Conservation (phyloP, 92 coral and sea anemone species). For the Porites lobata region DNA sequence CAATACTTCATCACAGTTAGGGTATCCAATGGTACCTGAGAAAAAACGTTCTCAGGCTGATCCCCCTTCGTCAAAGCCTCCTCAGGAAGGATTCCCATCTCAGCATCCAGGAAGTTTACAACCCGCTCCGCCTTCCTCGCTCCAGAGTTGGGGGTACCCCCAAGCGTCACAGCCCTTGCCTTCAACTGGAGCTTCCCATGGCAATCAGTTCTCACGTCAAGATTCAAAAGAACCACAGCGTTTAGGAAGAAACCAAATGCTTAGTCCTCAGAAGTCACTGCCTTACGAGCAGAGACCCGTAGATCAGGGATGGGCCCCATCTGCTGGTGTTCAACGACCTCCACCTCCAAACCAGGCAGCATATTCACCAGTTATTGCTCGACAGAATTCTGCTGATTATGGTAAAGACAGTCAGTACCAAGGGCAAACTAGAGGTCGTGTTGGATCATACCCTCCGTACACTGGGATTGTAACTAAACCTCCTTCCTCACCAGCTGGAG, state of each 20-base stretch:
- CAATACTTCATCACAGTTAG: conserved; percentile 11
- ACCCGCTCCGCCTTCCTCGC: conserved; percentile 1
- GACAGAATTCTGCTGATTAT: conserved; percentile 24
- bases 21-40: conserved; percentile 12
- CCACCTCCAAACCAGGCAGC: conserved; percentile 6
- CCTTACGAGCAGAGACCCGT: conserved; percentile 19
- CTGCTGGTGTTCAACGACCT: conserved; percentile 21
- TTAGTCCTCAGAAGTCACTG: neutral
- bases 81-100: conserved; percentile 9
- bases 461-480: conserved; percentile 13
- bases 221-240: conserved; percentile 6
- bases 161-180: conserved; percentile 31
- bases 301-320: conserved; percentile 23
- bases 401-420: conserved; percentile 25
- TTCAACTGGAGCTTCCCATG: neutral
- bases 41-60: conserved; percentile 19
- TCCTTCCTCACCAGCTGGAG: conserved; percentile 2
- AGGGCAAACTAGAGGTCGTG: conserved; percentile 7
- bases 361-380: conserved; percentile 5
- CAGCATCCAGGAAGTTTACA: conserved; percentile 10
- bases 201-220: conserved; percentile 12
- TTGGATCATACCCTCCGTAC: conserved; percentile 22
- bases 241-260: conserved; percentile 13
- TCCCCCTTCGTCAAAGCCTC: conserved; percentile 11
- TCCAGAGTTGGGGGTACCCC: conserved; percentile 10